phyloP scores from a whole-genome alignment of 2,113 vertebrate species.

The Dinomys branickii region DNA sequence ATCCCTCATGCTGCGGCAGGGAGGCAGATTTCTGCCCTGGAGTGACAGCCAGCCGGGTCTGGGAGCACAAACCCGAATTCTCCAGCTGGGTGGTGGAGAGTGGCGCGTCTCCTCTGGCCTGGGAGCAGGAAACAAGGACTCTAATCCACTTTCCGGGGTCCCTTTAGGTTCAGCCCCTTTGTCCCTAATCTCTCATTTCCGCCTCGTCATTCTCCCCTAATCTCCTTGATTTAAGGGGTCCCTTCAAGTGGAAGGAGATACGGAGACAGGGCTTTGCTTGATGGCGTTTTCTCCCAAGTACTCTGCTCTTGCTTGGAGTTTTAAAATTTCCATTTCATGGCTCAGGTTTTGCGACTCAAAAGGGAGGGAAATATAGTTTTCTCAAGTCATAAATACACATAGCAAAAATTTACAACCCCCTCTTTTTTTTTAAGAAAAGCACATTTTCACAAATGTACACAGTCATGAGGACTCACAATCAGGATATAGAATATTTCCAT shows the following conservation, averaged over 20 bases:
- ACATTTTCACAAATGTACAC: neutral
- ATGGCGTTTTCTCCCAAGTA: neutral
- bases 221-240: constrained; percentile 24
- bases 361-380: neutral
- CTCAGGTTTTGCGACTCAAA: constrained; percentile 12
- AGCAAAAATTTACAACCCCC: neutral
- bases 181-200: neutral
- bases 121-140: neutral
- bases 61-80: neutral
- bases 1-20: neutral
- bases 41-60: neutral
- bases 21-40: neutral
- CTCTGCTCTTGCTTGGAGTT: neutral
- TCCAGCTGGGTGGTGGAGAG: neutral
- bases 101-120: neutral
- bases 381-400: neutral
- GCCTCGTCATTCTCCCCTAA: neutral
- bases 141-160: neutral
- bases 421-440: neutral
- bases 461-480: neutral
- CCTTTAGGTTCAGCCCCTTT: neutral
- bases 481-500: neutral
- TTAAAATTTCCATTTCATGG: neutral
- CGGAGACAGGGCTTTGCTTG: neutral
- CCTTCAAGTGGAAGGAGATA: neutral